Percentiles rank a stretch among this genome's conserved stretches.
phyloP scores from a whole-genome alignment of 2,888 invertebrate genomes.

The Oligia strigilis region DNA sequence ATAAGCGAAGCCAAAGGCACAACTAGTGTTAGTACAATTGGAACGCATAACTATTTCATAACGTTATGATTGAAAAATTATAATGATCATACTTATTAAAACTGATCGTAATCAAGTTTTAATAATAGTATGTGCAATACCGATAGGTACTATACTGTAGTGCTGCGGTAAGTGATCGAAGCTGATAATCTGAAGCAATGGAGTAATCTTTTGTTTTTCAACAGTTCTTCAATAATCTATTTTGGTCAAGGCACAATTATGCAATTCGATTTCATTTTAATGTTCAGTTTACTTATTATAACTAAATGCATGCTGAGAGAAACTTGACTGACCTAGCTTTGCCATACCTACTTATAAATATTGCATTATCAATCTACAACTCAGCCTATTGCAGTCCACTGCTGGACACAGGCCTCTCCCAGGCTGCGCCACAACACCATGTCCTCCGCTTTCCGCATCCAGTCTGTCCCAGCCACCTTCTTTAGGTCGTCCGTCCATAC shows the following conservation, averaged over 20 bases:
- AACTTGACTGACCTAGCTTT: conserved; percentile 12
- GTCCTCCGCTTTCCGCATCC: too few relatives aligned
- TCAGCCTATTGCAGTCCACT: too few relatives aligned
- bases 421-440: too few relatives aligned
- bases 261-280: conserved; percentile 55
- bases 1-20: not conserved
- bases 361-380: too few relatives aligned
- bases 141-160: conserved; percentile 1
- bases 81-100: not conserved
- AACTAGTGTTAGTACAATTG: conserved; percentile 1
- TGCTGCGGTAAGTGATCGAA: conserved; percentile 28
- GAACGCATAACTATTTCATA: not conserved
- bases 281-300: conserved; percentile 38
- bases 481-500: too few relatives aligned
- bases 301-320: conserved; percentile 11
- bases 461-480: too few relatives aligned
- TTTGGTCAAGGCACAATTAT: conserved; percentile 56
- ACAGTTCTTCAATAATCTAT: conserved; percentile 52
- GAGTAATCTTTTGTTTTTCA: conserved; percentile 48
- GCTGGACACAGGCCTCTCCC: too few relatives aligned
- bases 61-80: not conserved
- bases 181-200: conserved; percentile 39
- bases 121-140: conserved; percentile 22
- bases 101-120: conserved; percentile 32
- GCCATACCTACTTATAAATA: not conserved